A percentile compares a stretch with the other conserved stretches of the same genome.
These are phyloP conservation scores for Sericinus montela DNA, from an alignment of 2,888 invertebrate species.

Conservation along the genomic window DNA sequence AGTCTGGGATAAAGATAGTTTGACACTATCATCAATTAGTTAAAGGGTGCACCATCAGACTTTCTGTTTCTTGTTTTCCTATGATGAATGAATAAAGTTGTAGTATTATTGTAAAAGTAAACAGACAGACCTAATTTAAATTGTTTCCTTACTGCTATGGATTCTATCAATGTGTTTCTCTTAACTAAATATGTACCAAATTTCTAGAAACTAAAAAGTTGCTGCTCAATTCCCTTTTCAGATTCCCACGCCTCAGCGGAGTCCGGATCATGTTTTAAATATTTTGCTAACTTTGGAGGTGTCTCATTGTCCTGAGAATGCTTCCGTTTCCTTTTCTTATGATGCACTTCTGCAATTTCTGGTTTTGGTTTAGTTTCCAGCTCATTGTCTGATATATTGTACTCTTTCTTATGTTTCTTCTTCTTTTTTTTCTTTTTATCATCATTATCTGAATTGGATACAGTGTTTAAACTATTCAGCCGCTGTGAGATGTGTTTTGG, in stretches of 20 bases:
- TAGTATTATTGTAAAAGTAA: no score
- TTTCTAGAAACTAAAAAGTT: slow-evolving; percentile 58
- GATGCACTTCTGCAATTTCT: slow-evolving; percentile 13
- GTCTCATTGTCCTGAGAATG: slow-evolving; percentile 24
- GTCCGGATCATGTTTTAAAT: slow-evolving; percentile 39
- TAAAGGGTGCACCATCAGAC: no score
- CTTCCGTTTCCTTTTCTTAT: slow-evolving; percentile 42
- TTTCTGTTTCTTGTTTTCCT: no score
- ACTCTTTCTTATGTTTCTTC: slow-evolving; percentile 32
- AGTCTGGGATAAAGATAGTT: no score
- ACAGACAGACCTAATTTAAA: no score
- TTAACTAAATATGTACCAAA: background rate
- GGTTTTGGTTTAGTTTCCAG: slow-evolving; percentile 17
- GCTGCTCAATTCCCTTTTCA: slow-evolving; percentile 60
- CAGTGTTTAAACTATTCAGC: slow-evolving; percentile 25
- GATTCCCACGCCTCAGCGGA: slow-evolving; percentile 57
- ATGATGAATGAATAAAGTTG: no score
- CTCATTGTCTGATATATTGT: slow-evolving; percentile 14
- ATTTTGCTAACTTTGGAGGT: slow-evolving; percentile 34
- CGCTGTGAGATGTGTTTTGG: slow-evolving; percentile 37
- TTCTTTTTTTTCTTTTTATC: slow-evolving; percentile 43
- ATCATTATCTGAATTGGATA: slow-evolving; percentile 18
- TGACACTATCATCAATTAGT: no score
- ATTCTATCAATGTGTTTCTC: background rate
- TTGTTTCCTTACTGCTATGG: no score